Percentiles rank a stretch among this genome's conserved stretches.
Conservation (phyloP, 2,113 vertebrate genomes). For the Castor canadensis region DNA sequence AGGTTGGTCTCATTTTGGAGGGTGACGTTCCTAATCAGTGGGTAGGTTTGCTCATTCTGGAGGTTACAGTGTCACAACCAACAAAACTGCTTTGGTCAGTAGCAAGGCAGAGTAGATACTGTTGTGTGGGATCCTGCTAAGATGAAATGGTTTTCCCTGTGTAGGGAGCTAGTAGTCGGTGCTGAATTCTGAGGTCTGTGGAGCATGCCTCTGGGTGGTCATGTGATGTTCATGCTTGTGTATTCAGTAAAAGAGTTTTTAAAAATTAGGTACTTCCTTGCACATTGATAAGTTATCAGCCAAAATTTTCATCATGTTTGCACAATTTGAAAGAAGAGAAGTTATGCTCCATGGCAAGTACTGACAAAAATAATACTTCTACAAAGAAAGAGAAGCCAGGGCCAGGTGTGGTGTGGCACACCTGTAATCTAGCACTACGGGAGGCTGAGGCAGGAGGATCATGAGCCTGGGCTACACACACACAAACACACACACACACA, state of each 20-base stretch:
- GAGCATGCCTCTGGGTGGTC: no score
- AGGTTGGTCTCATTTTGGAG: not conserved
- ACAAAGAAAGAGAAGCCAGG: no score
- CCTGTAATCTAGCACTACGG: no score
- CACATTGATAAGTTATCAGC: not conserved
- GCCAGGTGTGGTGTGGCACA: no score
- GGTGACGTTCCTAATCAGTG: not conserved
- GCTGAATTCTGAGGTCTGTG: not conserved
- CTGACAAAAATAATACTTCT: not conserved
- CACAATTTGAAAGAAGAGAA: not conserved
- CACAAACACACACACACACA: no score
- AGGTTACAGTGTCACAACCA: not conserved
- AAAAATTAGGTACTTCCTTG: not conserved
- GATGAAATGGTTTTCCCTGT: not conserved
- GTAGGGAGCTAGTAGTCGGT: not conserved
- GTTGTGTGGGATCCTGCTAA: not conserved
- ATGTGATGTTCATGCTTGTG: not conserved
- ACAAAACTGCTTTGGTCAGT: not conserved
- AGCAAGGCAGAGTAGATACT: not conserved
- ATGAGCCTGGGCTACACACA: no score
- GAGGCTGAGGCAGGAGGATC: no score
- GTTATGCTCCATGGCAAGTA: not conserved
- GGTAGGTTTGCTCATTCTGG: not conserved
- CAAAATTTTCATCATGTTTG: not conserved
- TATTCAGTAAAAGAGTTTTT: not conserved